Base-by-base conservation (phyloP, 2,888 invertebrate genomes). In the Aphelenchoides bicaudatus region DNA sequence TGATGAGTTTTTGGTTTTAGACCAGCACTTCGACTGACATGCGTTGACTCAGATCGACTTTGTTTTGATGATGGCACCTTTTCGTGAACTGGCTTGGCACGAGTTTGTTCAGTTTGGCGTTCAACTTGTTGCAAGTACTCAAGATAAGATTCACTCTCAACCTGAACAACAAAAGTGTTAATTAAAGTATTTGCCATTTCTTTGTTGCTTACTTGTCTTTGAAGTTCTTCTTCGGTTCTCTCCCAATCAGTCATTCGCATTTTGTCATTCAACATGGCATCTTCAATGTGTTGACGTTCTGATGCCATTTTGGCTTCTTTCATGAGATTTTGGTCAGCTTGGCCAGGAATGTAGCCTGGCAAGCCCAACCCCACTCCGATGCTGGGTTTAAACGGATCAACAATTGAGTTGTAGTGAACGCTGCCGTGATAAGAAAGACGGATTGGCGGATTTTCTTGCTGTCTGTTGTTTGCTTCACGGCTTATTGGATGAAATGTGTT, bases 221-320 rank as follows among this genome's bases (percentile, higher is more conserved):
- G 56, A 56, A 90, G 87, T n/a, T 88, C 88, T 79, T 90, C 89
- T 78, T 89, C 89, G 0, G 90, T 91, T 6, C 90, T 88, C 80
- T 91, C 90, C 88, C 89, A 90, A 80, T 91, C 90, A 4, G 90
- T 89, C 62, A 89, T 89, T 73, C 87, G 85, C 47, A 90, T 80
- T 79, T 91, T 91, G 79, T 91, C 90, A 80, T 90, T 88, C 71
- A 91, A 83, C 90, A 91, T 91, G 1, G 89, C 87, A 86, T 88
- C 63, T 50, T 74, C 74, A 5, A 78, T 66, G 29, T 55, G 64
- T 49, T 49, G 68, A 29, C 57, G 39, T 47, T 74, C 74, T 4
- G 73, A 72, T 21, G 59, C 64, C 1, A 39, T 48, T 31, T 68
- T 56, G 5, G 74, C 70, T 19, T 70, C 70, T 1, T 51, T 54